Conservation (phyloP, 2,888 invertebrate genomes). For the Apeira syringaria region DNA sequence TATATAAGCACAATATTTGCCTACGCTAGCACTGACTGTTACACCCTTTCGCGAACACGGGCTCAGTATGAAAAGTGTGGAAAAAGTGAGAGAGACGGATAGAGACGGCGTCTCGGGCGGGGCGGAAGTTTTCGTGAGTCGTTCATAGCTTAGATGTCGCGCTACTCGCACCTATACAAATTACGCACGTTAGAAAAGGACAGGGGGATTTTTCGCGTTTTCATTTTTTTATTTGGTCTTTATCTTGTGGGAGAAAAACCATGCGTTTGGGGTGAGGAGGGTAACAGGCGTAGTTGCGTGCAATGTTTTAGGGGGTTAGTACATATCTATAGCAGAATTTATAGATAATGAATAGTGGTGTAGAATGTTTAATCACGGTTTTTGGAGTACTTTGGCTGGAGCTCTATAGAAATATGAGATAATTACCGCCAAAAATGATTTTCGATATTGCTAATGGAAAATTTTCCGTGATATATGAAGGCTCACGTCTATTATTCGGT, state of each 20-base stretch:
- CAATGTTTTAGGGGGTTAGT: constrained; percentile 72
- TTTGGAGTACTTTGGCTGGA: constrained; percentile 68
- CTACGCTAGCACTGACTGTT: constrained; percentile 18
- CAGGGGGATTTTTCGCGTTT: constrained; percentile 77
- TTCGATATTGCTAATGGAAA: constrained; percentile 57
- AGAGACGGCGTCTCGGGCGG: constrained; percentile 82
- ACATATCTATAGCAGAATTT: constrained; percentile 42
- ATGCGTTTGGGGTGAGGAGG: constrained; percentile 63
- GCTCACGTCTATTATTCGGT: constrained; percentile 37
- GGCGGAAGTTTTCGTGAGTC: constrained; percentile 82
- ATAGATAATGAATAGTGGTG: constrained; percentile 78
- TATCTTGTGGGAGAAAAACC: constrained; percentile 80
- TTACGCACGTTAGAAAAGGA: constrained; percentile 55
- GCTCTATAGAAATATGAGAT: constrained; percentile 67
- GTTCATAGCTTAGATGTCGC: constrained; percentile 77
- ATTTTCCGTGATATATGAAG: constrained; percentile 28
- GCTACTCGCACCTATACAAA: constrained; percentile 56
- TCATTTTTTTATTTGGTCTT: constrained; percentile 83
- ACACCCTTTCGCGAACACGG: constrained; percentile 34
- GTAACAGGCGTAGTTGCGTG: constrained; percentile 68
- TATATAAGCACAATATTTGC: constrained; percentile 32
- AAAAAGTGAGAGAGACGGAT: constrained; percentile 83
- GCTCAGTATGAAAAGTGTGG: constrained; percentile 77
- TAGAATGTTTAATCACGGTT: constrained; percentile 79
- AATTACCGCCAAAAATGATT: constrained; percentile 73